phyloP scores from a whole-genome alignment of 2,113 vertebrate genomes.

The Phylloscopus trochilus region DNA sequence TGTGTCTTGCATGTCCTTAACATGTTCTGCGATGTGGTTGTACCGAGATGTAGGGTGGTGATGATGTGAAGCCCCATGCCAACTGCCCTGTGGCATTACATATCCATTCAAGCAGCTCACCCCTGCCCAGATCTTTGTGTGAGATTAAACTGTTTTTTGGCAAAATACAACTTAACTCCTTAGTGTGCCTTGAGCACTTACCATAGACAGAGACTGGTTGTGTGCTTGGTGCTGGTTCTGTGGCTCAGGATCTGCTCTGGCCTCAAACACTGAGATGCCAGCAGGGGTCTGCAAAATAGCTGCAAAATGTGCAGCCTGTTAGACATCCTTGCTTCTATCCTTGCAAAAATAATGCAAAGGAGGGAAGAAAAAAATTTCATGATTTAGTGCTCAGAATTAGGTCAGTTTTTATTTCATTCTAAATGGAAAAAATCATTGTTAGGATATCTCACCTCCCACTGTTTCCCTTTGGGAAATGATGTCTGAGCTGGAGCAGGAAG shows the following conservation, averaged over 20 bases:
- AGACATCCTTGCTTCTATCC: background rate
- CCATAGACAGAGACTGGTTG: background rate
- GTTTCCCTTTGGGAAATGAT: background rate
- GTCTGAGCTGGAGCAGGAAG: background rate
- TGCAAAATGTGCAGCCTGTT: background rate
- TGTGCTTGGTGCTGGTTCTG: background rate
- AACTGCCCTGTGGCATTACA: background rate
- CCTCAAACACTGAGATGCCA: background rate
- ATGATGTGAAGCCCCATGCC: background rate
- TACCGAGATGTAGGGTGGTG: background rate
- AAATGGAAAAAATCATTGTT: background rate
- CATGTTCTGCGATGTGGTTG: background rate
- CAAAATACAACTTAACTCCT: background rate
- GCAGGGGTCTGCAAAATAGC: background rate
- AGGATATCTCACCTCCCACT: background rate
- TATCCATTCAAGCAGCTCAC: background rate
- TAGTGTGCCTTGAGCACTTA: background rate
- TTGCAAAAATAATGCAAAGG: background rate
- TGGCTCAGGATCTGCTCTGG: background rate
- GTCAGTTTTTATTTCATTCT: conserved; percentile 9
- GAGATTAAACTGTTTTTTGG: background rate
- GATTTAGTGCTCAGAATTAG: background rate
- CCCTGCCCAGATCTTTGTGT: background rate
- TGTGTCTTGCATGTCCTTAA: background rate
- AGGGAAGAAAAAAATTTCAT: background rate